Base-by-base conservation (phyloP, 2,113 vertebrate genomes). In the Gila orcuttii region DNA sequence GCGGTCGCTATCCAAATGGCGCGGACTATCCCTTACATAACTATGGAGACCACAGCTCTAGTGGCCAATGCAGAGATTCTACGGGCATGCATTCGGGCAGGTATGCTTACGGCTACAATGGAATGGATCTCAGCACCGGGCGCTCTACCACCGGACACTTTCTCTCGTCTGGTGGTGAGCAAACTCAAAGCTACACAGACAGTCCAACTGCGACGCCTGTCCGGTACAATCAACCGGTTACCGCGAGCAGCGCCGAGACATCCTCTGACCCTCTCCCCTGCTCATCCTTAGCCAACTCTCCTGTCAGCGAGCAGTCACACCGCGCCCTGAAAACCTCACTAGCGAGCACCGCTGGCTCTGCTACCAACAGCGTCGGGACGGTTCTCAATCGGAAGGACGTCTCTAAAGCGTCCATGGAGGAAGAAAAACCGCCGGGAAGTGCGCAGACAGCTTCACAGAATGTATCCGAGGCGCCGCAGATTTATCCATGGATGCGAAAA, bases 11-110 rank as follows among this genome's bases (percentile, higher is more conserved):
- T 96, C 97, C 97, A 96, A 99, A 99, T 97, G 97, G 97, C 97
- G 97, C 97, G 97, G 98, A 99, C 96, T 99, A 98, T 95, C 97
- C 97, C 96, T 98, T 99, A 96, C 98, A 98, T 97, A 98, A 99
- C 97, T 99, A 99, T 99, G 98, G 97, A 95, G 97, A 99, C 96
- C 96, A 97, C 92, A 96, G 95, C 95, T 95, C 97, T 92, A 97
- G 96, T 96, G 97, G 98, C 95, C 97, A 97, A 96, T 99, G 98
- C 96, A 96, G 97, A 94, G 97, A 99, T 93, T 96, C 98, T 89
- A 93, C 96, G 90, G 96, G 94, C 95, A 97, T 99, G 97, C 98
- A 99, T 93, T 97, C 97, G 96, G 95, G 96, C 96, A 98, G 98
- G 97, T 99, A 98, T 95, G 96, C 94, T 86, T 99, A 97, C 95